phyloP scores from a whole-genome alignment of 2,888 invertebrate genomes.

The Chymomyza amoena region DNA sequence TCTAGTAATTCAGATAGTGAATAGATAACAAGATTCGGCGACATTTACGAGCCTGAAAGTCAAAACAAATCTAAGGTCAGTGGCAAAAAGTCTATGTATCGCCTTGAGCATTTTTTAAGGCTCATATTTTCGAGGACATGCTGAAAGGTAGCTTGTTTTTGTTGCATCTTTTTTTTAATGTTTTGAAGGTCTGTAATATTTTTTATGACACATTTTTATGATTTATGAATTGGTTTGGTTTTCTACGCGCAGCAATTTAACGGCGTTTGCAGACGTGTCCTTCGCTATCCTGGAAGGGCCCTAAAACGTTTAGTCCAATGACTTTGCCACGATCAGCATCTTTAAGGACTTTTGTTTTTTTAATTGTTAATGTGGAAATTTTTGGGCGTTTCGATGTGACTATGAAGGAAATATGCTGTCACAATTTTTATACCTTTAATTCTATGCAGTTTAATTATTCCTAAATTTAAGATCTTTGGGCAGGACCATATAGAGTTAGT shows the following conservation, averaged over 20 bases:
- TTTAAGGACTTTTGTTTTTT: constrained; percentile 16
- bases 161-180: background rate
- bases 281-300: constrained; percentile 30
- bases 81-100: constrained; percentile 39
- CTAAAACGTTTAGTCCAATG: constrained; percentile 43
- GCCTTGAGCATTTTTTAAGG: constrained; percentile 53
- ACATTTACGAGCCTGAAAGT: constrained; percentile 37
- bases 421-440: background rate
- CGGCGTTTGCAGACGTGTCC: constrained; percentile 26
- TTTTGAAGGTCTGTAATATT: constrained; percentile 40
- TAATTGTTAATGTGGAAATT: constrained; percentile 28
- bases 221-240: constrained; percentile 78
- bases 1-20: constrained; percentile 29
- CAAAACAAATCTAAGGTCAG: constrained; percentile 65
- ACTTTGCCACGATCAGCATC: constrained; percentile 36
- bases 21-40: constrained; percentile 53
- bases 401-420: constrained; percentile 10
- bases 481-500: too few relatives aligned
- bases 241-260: constrained; percentile 39
- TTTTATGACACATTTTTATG: constrained; percentile 74
- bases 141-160: constrained; percentile 53
- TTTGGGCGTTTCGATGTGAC: constrained; percentile 43
- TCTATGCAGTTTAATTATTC: too few relatives aligned
- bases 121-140: constrained; percentile 60
- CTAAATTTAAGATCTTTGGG: too few relatives aligned